Evolutionary conservation across 2,113 vertebrate genomes (phyloP).

Genomic region (Heteronetta atricapilla): DNA sequence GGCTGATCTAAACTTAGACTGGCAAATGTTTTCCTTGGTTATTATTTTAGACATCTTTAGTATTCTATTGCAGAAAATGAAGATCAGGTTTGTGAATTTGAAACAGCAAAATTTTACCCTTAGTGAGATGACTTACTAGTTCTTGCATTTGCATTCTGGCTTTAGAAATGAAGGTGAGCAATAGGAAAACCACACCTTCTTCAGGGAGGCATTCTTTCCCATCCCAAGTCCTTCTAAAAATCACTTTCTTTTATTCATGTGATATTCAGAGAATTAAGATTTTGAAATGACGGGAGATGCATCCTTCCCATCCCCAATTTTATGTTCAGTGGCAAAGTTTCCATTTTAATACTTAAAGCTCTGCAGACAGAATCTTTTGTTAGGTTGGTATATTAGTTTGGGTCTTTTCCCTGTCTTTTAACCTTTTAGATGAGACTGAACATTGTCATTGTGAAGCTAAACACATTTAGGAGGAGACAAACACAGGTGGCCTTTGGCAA

Average conservation of each 20-base stretch:
- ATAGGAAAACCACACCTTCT: background rate
- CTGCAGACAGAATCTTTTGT: background rate
- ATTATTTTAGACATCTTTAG: background rate
- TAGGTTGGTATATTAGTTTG: background rate
- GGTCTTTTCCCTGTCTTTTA: background rate
- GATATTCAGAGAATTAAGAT: background rate
- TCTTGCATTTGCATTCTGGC: background rate
- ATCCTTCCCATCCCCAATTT: background rate
- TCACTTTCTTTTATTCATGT: background rate
- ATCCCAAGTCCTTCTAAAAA: background rate
- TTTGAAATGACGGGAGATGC: background rate
- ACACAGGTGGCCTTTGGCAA: background rate
- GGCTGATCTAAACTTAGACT: background rate
- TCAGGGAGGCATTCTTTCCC: background rate
- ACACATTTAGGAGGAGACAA: background rate
- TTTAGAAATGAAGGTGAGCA: background rate
- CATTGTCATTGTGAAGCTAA: background rate
- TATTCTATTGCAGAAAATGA: background rate
- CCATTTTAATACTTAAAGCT: background rate
- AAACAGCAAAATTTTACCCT: background rate
- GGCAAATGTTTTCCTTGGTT: no score
- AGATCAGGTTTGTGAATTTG: background rate
- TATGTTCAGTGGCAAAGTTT: background rate
- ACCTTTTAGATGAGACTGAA: background rate
- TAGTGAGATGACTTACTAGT: background rate